Evolutionary conservation across 2,888 invertebrate species (phyloP).

Genomic region (Tenthredo notha): DNA sequence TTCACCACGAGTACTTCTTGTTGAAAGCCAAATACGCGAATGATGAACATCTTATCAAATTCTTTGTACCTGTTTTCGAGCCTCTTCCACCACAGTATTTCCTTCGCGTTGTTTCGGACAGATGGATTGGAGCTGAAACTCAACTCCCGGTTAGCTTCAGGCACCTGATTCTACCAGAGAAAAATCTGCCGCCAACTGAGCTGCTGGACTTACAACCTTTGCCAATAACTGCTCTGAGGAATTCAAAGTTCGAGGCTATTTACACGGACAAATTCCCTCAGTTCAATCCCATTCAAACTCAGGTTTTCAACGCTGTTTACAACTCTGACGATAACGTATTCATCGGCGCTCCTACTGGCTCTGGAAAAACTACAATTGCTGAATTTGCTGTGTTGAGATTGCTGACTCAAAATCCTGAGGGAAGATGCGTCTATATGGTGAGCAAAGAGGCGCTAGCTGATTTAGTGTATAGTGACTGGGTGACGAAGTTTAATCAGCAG

Average conservation of each 20-base stretch:
- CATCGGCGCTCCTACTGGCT: conserved; percentile 95
- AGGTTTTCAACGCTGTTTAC: conserved; percentile 98
- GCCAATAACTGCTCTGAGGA: conserved; percentile 95
- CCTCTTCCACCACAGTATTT: conserved; percentile 99
- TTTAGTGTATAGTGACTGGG: conserved; percentile 94
- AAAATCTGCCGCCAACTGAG: conserved; percentile 98
- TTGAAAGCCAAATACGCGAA: conserved; percentile 95
- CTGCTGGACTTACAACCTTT: conserved; percentile 97
- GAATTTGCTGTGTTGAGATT: conserved; percentile 97
- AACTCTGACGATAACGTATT: conserved; percentile 99
- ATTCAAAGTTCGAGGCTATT: conserved; percentile 90
- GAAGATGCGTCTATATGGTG: conserved; percentile 95
- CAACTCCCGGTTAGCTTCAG: conserved; percentile 98
- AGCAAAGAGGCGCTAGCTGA: conserved; percentile 96
- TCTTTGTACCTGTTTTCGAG: conserved; percentile 99
- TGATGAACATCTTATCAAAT: conserved; percentile 98
- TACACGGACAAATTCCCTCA: conserved; percentile 93
- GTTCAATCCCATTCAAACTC: conserved; percentile 99
- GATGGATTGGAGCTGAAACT: conserved; percentile 97
- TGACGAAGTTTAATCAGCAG: conserved; percentile 89
- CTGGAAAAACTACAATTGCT: conserved; percentile 96
- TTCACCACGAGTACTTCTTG: conserved; percentile 95
- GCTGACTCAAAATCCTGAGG: conserved; percentile 86
- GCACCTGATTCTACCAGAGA: conserved; percentile 98
- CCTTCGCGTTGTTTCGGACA: conserved; percentile 92